Evolutionary conservation across 1,140 invertebrate species (phyloP), one percentile per base, ranked within the genome.

Genomic region (Phenacoccus solenopsis): DNA sequence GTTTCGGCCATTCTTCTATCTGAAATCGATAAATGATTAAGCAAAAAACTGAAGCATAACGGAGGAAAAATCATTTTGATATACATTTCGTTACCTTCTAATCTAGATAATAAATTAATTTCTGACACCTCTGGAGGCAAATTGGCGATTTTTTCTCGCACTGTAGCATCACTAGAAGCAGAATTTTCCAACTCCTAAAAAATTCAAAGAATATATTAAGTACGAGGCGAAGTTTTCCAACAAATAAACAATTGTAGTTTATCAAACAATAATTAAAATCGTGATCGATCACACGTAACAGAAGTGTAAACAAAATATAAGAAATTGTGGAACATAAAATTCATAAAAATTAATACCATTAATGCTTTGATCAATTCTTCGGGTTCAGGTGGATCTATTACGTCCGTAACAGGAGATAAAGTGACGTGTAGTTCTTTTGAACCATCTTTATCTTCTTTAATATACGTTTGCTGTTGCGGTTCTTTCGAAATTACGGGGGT

Each of bases 41-140:
- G 25, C 22, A 61, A 64, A 70, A 64, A 24, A 22, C 38, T 25
- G 1, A 24, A 22, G 59, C 0, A 32, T 35, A 7, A 27, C 5
- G 28, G 49, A 56, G 13, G 20, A 71, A 69, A 67, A n/a, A 49
- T 25, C 22, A 38, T 72, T 38, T 75, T 77, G n/a, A n/a, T n/a
- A n/a, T n/a, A n/a, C n/a, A n/a, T n/a, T n/a, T n/a, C n/a, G n/a
- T n/a, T n/a, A 86, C 90, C 89, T 86, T 90, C 85, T 74, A 93
- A 81, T 82, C 91, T 91, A 72, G 87, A 85, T 56, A 97, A 83
- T 75, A 91, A 84, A 73, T 86, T 86, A 10, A 93, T 86, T 84
- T 98, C 94, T 2, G 94, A 96, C 1, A 98, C 93, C 83, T 96
- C 94, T 64, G 90, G 89, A 1, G 95, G 95, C 32, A 98, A 81